Percentiles rank a stretch among this genome's conserved stretches.
These are phyloP conservation scores for Siniperca obscura DNA, from an alignment of 2,797 vertebrate species.

Conservation along the genomic window DNA sequence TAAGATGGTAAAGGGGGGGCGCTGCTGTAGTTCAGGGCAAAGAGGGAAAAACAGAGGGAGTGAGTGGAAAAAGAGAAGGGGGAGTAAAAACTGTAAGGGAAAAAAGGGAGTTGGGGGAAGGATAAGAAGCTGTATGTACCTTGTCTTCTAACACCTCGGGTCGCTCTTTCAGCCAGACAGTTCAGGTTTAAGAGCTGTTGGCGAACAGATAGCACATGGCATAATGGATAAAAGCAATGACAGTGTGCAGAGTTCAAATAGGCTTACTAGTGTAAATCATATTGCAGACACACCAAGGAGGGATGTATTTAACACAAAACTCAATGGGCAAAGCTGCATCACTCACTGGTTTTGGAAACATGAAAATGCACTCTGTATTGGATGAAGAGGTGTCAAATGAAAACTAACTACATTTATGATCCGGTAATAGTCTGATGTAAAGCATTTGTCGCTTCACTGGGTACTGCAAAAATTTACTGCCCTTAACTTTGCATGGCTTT, in stretches of 20 bases:
- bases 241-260: constrained; percentile 8
- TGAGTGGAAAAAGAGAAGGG: constrained; percentile 52
- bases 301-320: background rate
- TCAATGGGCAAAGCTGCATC: constrained; percentile 14
- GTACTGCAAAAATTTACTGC: constrained; percentile 35
- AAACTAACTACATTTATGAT: constrained; percentile 36
- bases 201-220: constrained; percentile 28
- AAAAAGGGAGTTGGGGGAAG: constrained; percentile 13
- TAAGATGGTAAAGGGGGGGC: constrained; percentile 11
- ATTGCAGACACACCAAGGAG: constrained; percentile 11
- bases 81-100: constrained; percentile 26
- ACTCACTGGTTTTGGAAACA: constrained; percentile 7
- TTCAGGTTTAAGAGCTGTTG: constrained; percentile 31
- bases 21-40: constrained; percentile 41
- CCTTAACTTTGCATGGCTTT: constrained; percentile 14
- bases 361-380: background rate
- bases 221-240: constrained; percentile 16
- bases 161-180: constrained; percentile 22
- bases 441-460: constrained; percentile 36
- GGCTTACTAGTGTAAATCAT: constrained; percentile 9
- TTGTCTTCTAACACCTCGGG: constrained; percentile 48
- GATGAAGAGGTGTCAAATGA: constrained; percentile 40
- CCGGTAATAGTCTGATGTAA: constrained; percentile 30
- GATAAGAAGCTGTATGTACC: constrained; percentile 33
- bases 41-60: constrained; percentile 47